These are phyloP conservation scores for Dasysyrphus albostriatus DNA, from an alignment of 2,888 invertebrate species.

Conservation along the genomic window DNA sequence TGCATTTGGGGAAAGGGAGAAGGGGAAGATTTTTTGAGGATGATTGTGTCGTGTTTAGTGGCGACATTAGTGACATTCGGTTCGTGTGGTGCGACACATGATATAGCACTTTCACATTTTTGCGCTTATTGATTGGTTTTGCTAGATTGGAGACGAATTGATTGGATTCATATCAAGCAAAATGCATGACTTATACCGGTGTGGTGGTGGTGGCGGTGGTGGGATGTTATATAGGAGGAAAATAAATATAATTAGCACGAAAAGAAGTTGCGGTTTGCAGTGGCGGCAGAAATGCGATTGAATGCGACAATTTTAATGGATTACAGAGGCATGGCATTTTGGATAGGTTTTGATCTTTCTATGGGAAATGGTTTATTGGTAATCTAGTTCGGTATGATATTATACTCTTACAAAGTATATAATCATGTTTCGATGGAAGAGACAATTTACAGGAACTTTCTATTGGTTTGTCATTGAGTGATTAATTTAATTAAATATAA, in stretches of 20 bases:
- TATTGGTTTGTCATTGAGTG: slow-evolving; percentile 2
- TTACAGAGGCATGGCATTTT: neutral
- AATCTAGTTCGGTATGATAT: neutral
- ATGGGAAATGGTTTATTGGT: neutral
- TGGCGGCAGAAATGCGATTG: neutral
- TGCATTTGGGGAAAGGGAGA: too few species aligned
- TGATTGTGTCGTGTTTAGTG: slow-evolving; percentile 59
- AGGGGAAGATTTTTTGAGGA: slow-evolving; percentile 47
- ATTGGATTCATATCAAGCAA: slow-evolving; percentile 34
- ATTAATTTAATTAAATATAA: slow-evolving; percentile 2
- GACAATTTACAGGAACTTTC: slow-evolving; percentile 8
- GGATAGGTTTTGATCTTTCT: neutral
- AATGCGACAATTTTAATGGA: slow-evolving; percentile 40
- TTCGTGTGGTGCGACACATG: slow-evolving; percentile 60
- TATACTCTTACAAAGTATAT: neutral
- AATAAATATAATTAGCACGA: slow-evolving; percentile 18
- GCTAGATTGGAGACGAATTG: slow-evolving; percentile 26
- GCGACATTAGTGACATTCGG: slow-evolving; percentile 56
- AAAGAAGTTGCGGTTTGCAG: neutral
- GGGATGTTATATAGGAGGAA: neutral
- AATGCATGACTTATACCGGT: slow-evolving; percentile 4
- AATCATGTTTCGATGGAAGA: neutral
- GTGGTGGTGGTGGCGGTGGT: neutral
- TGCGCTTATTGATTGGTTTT: slow-evolving; percentile 29
- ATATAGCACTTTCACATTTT: slow-evolving; percentile 66